phyloP scores from a whole-genome alignment of 1,140 invertebrate genomes.

The Lepidurus arcticus region DNA sequence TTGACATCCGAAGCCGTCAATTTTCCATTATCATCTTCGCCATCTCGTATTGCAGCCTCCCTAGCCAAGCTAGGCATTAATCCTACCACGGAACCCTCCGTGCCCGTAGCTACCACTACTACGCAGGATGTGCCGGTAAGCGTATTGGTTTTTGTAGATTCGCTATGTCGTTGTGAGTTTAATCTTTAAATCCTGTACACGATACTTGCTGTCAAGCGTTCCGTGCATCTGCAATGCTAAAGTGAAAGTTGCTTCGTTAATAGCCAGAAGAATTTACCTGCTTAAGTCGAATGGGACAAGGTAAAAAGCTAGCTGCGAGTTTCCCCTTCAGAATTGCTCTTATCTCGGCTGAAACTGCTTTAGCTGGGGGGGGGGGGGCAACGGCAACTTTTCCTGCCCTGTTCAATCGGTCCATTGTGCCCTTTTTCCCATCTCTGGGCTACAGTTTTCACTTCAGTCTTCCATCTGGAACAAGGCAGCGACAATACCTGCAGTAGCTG shows the following conservation, averaged over 20 bases:
- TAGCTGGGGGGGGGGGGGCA: not conserved
- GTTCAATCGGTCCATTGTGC: not conserved
- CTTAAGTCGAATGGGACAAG: not conserved
- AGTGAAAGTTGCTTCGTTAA: slow-evolving; percentile 10
- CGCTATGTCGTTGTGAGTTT: not conserved
- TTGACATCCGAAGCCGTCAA: not conserved
- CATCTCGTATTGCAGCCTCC: not conserved
- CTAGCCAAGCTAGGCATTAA: not conserved
- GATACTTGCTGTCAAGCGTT: not conserved
- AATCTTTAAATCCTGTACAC: not conserved
- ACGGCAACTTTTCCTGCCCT: not conserved
- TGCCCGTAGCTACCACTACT: not conserved
- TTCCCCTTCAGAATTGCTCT: not conserved
- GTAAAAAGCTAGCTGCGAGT: not conserved
- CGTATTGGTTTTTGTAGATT: not conserved
- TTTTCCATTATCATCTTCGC: not conserved
- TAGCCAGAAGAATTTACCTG: not conserved
- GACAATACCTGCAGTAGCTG: not conserved
- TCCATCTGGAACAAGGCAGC: slow-evolving; percentile 12
- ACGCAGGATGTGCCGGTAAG: slow-evolving; percentile 3
- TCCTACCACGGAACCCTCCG: not conserved
- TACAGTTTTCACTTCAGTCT: slow-evolving; percentile 18
- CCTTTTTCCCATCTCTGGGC: not conserved
- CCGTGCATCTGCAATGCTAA: not conserved
- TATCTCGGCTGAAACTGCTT: not conserved